Conservation (phyloP, 2,888 invertebrate genomes). For the Meiosimyza platycephala region DNA sequence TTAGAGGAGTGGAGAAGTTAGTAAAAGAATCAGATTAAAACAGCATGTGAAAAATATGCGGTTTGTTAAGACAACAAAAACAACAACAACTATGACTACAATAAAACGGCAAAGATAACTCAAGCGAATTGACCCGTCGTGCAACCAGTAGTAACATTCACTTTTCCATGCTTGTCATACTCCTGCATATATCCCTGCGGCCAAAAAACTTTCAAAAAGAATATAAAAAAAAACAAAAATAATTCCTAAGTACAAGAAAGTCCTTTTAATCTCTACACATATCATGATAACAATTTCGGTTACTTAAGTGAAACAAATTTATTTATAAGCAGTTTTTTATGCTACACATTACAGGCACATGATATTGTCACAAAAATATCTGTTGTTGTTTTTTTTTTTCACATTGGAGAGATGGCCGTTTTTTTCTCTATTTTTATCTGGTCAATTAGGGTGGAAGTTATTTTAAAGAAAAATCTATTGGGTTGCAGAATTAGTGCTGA, state of each 20-base stretch:
- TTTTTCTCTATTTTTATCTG: too few relatives aligned
- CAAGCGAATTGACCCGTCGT: constrained; percentile 23
- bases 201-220: not conserved
- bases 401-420: constrained; percentile 28
- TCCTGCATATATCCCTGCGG: not conserved
- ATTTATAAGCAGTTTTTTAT: constrained; percentile 63
- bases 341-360: not conserved
- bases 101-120: constrained; percentile 45
- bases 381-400: constrained; percentile 32
- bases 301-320: constrained; percentile 67
- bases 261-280: constrained; percentile 65
- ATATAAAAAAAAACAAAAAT: not conserved
- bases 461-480: too few relatives aligned
- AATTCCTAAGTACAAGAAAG: constrained; percentile 57
- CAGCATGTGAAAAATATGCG: constrained; percentile 58
- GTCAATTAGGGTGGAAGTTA: too few relatives aligned
- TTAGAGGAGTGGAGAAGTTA: constrained; percentile 1
- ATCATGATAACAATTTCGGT: constrained; percentile 66
- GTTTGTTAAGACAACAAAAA: constrained; percentile 41
- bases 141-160: constrained; percentile 40
- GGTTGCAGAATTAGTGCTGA: too few relatives aligned
- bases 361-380: not conserved
- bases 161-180: constrained; percentile 16
- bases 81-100: constrained; percentile 45
- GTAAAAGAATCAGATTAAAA: constrained; percentile 52